Evolutionary conservation across 1,140 invertebrate species (phyloP).

Genomic region (Venustaconcha ellipsiformis): DNA sequence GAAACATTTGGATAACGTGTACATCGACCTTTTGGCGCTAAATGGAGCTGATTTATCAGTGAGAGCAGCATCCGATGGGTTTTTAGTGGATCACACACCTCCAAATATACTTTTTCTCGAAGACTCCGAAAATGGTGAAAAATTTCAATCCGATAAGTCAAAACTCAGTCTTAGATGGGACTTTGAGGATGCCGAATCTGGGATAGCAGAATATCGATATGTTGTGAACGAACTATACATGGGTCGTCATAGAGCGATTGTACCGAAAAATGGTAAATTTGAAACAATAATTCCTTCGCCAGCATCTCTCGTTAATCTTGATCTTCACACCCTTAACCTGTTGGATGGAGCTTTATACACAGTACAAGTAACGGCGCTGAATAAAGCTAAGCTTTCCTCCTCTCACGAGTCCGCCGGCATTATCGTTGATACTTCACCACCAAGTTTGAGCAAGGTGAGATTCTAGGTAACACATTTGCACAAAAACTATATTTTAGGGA

Average conservation of each 20-base stretch:
- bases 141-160: conserved; percentile 9
- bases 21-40: conserved; percentile 7
- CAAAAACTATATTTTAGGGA: too few relatives aligned
- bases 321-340: conserved; percentile 1
- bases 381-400: conserved; percentile 7
- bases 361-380: conserved; percentile 19
- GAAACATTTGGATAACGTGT: conserved; percentile 20
- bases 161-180: conserved; percentile 9
- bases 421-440: conserved; percentile 13
- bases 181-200: conserved; percentile 18
- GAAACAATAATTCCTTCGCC: not conserved
- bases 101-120: conserved; percentile 1
- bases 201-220: conserved; percentile 12
- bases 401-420: conserved; percentile 14
- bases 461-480: too few relatives aligned
- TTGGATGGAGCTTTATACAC: conserved; percentile 14
- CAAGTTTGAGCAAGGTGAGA: conserved; percentile 7
- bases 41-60: conserved; percentile 19
- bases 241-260: conserved; percentile 11
- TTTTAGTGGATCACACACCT: conserved; percentile 9
- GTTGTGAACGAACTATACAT: conserved; percentile 5
- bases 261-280: conserved; percentile 2
- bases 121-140: not conserved
- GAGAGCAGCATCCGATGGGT: conserved; percentile 5
- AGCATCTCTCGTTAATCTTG: not conserved